Base-by-base conservation (phyloP, 2,113 vertebrate species). In the Lasiurus borealis region DNA sequence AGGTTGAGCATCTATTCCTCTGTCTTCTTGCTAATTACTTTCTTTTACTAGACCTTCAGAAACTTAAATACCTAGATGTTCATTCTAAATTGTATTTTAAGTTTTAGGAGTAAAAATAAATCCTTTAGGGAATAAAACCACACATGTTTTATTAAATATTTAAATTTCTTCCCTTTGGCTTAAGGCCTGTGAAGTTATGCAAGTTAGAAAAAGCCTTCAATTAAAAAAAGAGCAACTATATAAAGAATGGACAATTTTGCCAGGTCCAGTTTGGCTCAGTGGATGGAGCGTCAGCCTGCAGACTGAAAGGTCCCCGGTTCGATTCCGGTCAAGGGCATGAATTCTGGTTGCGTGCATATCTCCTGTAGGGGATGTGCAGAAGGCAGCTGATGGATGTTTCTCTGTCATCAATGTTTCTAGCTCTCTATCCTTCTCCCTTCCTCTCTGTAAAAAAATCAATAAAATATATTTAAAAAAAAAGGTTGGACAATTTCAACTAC, bases 101-200 rank as follows among this genome's bases (percentile, higher is more conserved):
- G 52, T 76, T 85, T 94, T 96, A 80, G 40, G 29, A 88, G 31
- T 59, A 82, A 94, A 96, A 96, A 71, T n/a, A 88, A 89, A 86
- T 94, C 50, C 76, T 85, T 89, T 87, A 94, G 25, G 11, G 78
- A 97, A 95, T 85, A 4, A 19, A 19, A 25, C n/a, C n/a, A n/a
- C n/a, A n/a, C n/a, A n/a, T 66, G 82, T 91, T 96, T 93, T 86
- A 90, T 93, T 82, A 93, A 95, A 84, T 90, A 97, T 77, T 94
- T 97, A 73, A 40, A 34, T 93, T 87, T 90, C 19, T 95, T 92
- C 34, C 76, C 66, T 84, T 95, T 88, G 36, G 23, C 29, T 82
- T 92, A 86, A 93, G 29, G 54, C 40, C 36, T 95, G 3, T 86
- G 57, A 18, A 77, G 19, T 87, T 46, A 57, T 23, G 4, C 46